These are phyloP conservation scores for Gymnothorax reevesii DNA, from an alignment of 2,797 vertebrate species.

Conservation along the genomic window DNA sequence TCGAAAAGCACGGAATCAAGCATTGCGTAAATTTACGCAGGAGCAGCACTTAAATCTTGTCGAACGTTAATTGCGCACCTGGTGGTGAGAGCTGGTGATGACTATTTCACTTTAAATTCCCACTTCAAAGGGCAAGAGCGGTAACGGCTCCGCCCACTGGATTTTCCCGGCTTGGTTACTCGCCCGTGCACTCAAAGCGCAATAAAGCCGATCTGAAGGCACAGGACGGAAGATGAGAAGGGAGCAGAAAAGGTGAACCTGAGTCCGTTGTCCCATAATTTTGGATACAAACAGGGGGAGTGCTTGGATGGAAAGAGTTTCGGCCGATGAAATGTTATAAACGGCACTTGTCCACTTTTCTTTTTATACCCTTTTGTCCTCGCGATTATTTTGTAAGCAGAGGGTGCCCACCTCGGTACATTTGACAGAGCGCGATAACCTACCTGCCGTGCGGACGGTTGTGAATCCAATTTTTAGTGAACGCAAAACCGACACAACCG, in stretches of 20 bases:
- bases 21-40: background rate
- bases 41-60: background rate
- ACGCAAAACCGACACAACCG: background rate
- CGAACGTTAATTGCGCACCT: background rate
- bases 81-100: background rate
- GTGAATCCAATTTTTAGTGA: background rate
- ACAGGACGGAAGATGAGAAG: background rate
- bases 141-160: background rate
- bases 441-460: background rate
- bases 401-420: conserved; percentile 35
- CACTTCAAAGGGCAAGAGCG: background rate
- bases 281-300: background rate
- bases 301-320: background rate
- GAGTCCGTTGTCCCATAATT: background rate
- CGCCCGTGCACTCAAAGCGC: background rate
- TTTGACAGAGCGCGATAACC: conserved; percentile 29
- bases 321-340: background rate
- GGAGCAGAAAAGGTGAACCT: background rate
- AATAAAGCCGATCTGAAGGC: background rate
- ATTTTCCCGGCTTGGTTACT: background rate
- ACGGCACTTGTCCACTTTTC: background rate
- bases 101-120: conserved; percentile 13
- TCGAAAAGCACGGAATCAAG: background rate
- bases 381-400: conserved; percentile 48
- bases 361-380: conserved; percentile 38